Evolutionary conservation across 2,888 invertebrate genomes (phyloP).

Genomic region (Zeuzera pyrina): DNA sequence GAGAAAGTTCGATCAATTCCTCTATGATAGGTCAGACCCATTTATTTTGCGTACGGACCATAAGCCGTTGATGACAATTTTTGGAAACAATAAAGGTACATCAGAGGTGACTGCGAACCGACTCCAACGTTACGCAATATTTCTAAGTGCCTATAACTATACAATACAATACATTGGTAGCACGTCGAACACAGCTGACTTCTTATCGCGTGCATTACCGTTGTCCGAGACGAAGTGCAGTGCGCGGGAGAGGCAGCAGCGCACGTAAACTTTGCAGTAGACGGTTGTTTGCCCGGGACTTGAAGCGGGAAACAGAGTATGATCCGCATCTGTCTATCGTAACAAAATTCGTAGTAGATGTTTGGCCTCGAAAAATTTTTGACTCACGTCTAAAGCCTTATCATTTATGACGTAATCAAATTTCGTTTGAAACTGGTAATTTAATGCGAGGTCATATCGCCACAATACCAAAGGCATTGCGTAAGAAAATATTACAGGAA

Average conservation of each 20-base stretch:
- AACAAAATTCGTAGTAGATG: conserved; percentile 8
- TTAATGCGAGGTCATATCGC: conserved; percentile 19
- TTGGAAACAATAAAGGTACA: conserved; percentile 3
- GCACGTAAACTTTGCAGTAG: conserved; percentile 13
- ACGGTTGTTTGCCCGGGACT: conserved; percentile 10
- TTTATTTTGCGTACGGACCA: conserved; percentile 17
- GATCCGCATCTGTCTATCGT: conserved; percentile 9
- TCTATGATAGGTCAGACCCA: conserved; percentile 15
- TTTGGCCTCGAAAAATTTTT: conserved; percentile 14
- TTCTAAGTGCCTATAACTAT: conserved; percentile 19
- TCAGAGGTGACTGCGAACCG: conserved; percentile 19
- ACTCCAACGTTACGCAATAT: conserved; percentile 20
- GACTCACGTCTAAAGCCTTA: conserved; percentile 11
- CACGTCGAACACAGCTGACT: conserved; percentile 11
- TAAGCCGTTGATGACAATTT: conserved; percentile 7
- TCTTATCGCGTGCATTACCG: conserved; percentile 10
- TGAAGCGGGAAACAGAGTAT: conserved; percentile 8
- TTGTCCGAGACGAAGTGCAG: not conserved
- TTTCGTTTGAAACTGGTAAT: conserved; percentile 18
- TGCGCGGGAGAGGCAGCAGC: conserved; percentile 13
- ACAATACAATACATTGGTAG: conserved; percentile 18
- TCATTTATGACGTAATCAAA: conserved; percentile 10
- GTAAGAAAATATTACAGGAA: conserved; percentile 8
- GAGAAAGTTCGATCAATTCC: conserved; percentile 15
- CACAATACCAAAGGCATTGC: conserved; percentile 14